Evolutionary conservation across 2,888 invertebrate genomes (phyloP), one percentile per base, ranked within the genome.

Genomic region (Lasioglossum calceatum): DNA sequence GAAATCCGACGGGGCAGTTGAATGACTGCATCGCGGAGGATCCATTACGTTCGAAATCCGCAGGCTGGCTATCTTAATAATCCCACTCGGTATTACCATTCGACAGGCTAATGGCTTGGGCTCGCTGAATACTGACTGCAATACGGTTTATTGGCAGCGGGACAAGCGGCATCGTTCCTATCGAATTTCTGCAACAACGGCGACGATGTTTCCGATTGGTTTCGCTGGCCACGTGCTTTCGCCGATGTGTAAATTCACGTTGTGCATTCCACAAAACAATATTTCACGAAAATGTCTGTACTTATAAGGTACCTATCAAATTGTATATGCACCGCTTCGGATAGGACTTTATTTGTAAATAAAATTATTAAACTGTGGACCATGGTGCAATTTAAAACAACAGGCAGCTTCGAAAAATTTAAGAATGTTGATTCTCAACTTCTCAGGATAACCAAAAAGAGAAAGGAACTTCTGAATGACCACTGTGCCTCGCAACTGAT

Each of bases 71-170:
- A 81, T 72, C 64, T 77, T 75, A 82, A 82, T 79, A 85, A 87
- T 87, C 74, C 47, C 16, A 23, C 71, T 79, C 71, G 79, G 75
- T 47, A 72, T 82, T 87, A 82, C 79, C 77, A 75, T 85, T 85
- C 85, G 85, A 81, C 85, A 32, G 79, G 76, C 74, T 82, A 85
- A 85, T 82, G 82, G 82, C 14, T 81, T 36, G 54, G 64, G 54
- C 73, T 7, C 32, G 32, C 27, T 82, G 85, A 79, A 85, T 82
- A 82, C 74, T 47, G 54, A 36, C 74, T 44, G 85, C 85, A 82
- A 79, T 85, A 85, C 74, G 67, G 79, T 87, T 87, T 87, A 87
- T 87, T 82, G 87, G 85, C 77, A 82, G 77, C 82, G 82, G 85
- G 77, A 82, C 87, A 77, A 16, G 76, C 78, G 58, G 74, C 61